Conservation (phyloP, 1,140 invertebrate genomes). For the Drosophila nigrodunni region DNA sequence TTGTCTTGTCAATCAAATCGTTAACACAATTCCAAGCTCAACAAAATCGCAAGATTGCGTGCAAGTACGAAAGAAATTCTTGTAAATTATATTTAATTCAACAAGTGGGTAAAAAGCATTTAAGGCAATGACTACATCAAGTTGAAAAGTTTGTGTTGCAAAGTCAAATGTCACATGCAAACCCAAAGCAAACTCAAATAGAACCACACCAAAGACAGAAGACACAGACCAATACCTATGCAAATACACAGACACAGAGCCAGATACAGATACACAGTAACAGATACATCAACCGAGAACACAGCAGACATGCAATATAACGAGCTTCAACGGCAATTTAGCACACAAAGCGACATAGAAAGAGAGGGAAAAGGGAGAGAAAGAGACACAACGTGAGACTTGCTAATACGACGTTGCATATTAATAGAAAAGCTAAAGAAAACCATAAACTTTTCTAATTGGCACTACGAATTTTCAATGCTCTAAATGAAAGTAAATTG, state of each 20-base stretch:
- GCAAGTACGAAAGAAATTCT: conserved; percentile 26
- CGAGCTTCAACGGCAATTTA: conserved; percentile 69
- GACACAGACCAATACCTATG: conserved; percentile 6
- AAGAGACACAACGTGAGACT: conserved; percentile 26
- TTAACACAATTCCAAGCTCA: conserved; percentile 8
- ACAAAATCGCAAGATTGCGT: conserved; percentile 25
- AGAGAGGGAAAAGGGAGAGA: not conserved
- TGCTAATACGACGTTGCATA: conserved; percentile 60
- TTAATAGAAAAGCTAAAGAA: conserved; percentile 36
- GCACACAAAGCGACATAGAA: conserved; percentile 8
- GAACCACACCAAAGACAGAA: conserved; percentile 10
- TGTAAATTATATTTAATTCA: conserved; percentile 70
- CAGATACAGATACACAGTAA: conserved; percentile 2
- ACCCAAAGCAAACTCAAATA: conserved; percentile 36
- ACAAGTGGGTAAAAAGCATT: conserved; percentile 63
- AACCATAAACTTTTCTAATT: conserved; percentile 14
- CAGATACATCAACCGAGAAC: conserved; percentile 9
- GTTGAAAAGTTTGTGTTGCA: conserved; percentile 39
- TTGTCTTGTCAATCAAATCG: conserved; percentile 15
- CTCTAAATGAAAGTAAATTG: not conserved
- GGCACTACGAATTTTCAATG: conserved; percentile 2
- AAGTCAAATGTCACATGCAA: conserved; percentile 41
- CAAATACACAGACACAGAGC: not conserved
- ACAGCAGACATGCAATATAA: conserved; percentile 62
- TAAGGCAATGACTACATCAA: conserved; percentile 57